These are phyloP conservation scores for Lepidothrix coronata DNA, from an alignment of 2,113 vertebrate genomes.

Conservation along the genomic window DNA sequence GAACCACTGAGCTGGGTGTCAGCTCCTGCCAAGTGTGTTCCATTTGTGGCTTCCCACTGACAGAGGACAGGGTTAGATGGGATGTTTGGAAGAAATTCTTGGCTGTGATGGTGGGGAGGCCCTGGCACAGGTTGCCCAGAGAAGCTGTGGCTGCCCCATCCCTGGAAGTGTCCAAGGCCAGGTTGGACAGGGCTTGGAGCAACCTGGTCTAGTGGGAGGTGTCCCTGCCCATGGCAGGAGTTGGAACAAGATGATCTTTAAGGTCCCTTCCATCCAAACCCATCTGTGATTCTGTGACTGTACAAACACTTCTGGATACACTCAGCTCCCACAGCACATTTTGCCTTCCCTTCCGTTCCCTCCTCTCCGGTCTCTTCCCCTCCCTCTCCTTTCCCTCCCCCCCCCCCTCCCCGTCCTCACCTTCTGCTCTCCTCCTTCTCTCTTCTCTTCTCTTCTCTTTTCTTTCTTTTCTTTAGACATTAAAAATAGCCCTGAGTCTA, in stretches of 20 bases:
- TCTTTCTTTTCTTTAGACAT: constrained; percentile 74
- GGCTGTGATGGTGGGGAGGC: neutral
- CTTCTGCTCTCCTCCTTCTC: neutral
- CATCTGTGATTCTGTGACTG: neutral
- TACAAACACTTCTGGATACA: neutral
- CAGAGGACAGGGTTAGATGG: neutral
- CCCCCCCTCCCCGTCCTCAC: too few species aligned
- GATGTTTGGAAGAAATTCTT: neutral
- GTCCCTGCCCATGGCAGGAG: neutral
- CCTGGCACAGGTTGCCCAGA: neutral
- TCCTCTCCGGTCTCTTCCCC: neutral
- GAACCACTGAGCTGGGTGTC: neutral
- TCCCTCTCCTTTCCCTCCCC: neutral
- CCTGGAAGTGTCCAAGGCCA: neutral
- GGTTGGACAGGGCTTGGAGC: neutral
- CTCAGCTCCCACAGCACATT: neutral
- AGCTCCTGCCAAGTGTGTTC: neutral
- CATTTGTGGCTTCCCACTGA: neutral
- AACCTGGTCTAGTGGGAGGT: neutral
- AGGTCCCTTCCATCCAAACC: neutral
- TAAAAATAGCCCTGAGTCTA: constrained; percentile 90
- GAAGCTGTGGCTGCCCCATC: neutral
- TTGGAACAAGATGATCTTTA: neutral
- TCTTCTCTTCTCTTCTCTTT: neutral
- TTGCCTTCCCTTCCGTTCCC: neutral